These are phyloP conservation scores for Halichoerus grypus DNA, from an alignment of 2,113 vertebrate species.

Conservation along the genomic window DNA sequence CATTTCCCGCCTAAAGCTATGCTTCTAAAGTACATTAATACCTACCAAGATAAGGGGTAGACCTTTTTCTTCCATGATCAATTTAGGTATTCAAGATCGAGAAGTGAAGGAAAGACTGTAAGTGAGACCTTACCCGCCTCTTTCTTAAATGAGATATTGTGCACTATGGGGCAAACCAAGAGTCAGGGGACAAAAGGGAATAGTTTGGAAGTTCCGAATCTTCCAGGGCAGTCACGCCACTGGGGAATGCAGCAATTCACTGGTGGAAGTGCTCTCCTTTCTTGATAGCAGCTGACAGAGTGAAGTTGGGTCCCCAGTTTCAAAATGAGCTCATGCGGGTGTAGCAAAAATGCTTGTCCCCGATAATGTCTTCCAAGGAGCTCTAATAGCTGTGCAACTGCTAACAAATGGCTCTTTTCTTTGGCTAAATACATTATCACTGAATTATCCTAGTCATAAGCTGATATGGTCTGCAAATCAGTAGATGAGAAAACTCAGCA, in stretches of 20 bases:
- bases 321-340: conserved; percentile 40
- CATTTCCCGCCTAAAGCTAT: background rate
- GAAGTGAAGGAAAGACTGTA: background rate
- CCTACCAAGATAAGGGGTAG: background rate
- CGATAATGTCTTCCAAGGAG: background rate
- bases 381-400: conserved; percentile 48
- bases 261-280: background rate
- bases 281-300: conserved; percentile 38
- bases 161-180: background rate
- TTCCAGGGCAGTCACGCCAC: rapidly evolving
- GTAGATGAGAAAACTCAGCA: background rate
- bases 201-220: background rate
- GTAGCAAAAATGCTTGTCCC: background rate
- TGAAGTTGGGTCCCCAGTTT: background rate
- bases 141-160: background rate
- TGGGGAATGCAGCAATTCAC: background rate
- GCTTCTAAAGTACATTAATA: conserved; percentile 20
- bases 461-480: background rate
- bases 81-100: background rate
- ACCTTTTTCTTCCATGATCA: background rate
- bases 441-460: background rate
- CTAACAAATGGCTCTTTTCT: conserved; percentile 1
- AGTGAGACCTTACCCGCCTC: background rate
- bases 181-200: no score
- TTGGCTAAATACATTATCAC: background rate